Conservation (phyloP, 1,140 invertebrate species). For the Conopomorpha cramerella region DNA sequence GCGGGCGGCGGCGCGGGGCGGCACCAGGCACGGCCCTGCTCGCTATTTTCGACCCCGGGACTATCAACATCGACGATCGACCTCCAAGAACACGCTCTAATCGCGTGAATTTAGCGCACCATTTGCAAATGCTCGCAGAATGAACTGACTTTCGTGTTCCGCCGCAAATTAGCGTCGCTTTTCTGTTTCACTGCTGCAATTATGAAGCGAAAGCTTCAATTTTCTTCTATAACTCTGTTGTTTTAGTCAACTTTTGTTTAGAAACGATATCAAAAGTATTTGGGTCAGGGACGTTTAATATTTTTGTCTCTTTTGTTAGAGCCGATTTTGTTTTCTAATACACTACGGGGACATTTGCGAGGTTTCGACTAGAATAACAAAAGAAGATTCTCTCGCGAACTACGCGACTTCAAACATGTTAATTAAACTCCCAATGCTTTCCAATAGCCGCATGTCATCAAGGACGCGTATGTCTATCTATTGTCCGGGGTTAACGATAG, state of each 20-base stretch:
- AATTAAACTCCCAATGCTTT: no score
- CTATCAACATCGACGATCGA: conserved; percentile 47
- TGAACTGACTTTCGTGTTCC: conserved; percentile 17
- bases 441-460: no score
- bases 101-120: conserved; percentile 29
- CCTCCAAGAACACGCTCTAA: conserved; percentile 44
- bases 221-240: conserved; percentile 3
- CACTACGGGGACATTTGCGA: no score
- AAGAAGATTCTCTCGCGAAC: no score
- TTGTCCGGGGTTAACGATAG: no score
- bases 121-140: conserved; percentile 30
- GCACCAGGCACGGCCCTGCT: conserved; percentile 44
- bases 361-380: no score
- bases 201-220: conserved; percentile 11
- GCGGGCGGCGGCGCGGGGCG: conserved; percentile 28
- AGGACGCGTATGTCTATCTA: no score
- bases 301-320: no score
- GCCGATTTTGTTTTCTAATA: no score
- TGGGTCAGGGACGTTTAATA: no score
- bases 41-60: conserved; percentile 47
- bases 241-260: background rate
- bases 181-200: conserved; percentile 14
- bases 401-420: no score
- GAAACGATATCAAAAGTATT: no score
- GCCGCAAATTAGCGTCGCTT: conserved; percentile 18